A percentile compares a stretch with the other conserved stretches of the same genome.
Conservation (phyloP, 1,140 invertebrate genomes). For the Pseudomyrmex gracilis region DNA sequence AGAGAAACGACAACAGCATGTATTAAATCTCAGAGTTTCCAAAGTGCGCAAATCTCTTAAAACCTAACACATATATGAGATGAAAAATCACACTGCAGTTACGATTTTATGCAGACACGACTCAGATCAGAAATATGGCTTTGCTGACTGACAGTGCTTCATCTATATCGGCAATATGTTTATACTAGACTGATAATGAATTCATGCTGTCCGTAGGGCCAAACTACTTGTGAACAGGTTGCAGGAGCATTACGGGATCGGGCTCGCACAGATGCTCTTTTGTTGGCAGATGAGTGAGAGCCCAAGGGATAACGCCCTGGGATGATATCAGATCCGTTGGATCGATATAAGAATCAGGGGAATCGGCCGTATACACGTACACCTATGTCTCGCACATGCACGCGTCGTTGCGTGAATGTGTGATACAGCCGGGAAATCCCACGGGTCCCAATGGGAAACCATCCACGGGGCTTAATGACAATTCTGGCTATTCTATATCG, state of each 20-base stretch:
- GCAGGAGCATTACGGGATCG: slow-evolving; percentile 75
- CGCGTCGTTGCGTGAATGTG: slow-evolving; percentile 8
- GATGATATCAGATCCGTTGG: slow-evolving; percentile 76
- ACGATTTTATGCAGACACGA: slow-evolving; percentile 15
- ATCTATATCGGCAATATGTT: slow-evolving; percentile 83
- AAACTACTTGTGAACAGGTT: slow-evolving; percentile 80
- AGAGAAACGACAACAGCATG: no score
- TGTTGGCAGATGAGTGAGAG: slow-evolving; percentile 81
- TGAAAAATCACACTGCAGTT: background rate
- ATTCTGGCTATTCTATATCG: slow-evolving; percentile 81
- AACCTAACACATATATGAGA: background rate
- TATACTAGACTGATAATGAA: slow-evolving; percentile 85
- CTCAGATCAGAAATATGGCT: slow-evolving; percentile 43
- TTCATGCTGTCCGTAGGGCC: slow-evolving; percentile 77
- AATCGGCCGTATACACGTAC: slow-evolving; percentile 38
- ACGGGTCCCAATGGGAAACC: slow-evolving; percentile 77
- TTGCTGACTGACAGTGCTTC: slow-evolving; percentile 73
- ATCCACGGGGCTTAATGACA: slow-evolving; percentile 73
- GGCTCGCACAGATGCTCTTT: slow-evolving; percentile 84
- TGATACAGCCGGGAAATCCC: slow-evolving; percentile 77
- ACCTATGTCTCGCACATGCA: background rate
- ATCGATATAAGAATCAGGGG: slow-evolving; percentile 74
- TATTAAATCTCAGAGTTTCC: no score
- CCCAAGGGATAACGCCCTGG: slow-evolving; percentile 71
- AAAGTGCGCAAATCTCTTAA: background rate